Evolutionary conservation across 2,888 invertebrate genomes (phyloP).

Genomic region (Ectropis crepuscularia): DNA sequence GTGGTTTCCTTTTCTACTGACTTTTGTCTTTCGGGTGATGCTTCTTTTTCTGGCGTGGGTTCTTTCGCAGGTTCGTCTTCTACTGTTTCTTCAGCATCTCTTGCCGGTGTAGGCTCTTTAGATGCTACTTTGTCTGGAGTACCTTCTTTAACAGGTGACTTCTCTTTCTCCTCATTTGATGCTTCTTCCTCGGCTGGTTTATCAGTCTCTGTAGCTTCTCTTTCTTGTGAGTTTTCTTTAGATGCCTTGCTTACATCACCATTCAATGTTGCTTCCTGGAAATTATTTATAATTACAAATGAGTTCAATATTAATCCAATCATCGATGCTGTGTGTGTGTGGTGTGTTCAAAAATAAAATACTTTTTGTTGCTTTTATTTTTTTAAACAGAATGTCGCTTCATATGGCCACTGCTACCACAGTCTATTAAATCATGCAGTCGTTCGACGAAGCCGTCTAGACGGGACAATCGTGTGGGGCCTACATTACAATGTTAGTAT

Average conservation of each 20-base stretch:
- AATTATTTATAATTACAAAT: slow-evolving; percentile 2
- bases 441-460: no score
- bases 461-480: no score
- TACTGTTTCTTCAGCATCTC: slow-evolving; percentile 46
- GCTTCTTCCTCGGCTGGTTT: slow-evolving; percentile 48
- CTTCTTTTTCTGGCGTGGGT: slow-evolving; percentile 47
- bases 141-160: slow-evolving; percentile 48
- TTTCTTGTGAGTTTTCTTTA: slow-evolving; percentile 65
- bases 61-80: slow-evolving; percentile 32
- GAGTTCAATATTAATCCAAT: background rate
- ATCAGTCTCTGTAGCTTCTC: slow-evolving; percentile 49
- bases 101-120: slow-evolving; percentile 55
- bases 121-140: slow-evolving; percentile 39
- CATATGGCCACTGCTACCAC: no score
- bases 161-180: slow-evolving; percentile 48
- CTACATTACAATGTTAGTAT: no score
- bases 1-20: slow-evolving; percentile 60
- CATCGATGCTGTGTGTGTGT: no score
- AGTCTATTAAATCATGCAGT: no score
- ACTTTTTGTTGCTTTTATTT: no score
- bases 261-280: slow-evolving; percentile 55
- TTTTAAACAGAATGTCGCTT: no score
- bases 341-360: no score
- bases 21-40: slow-evolving; percentile 56
- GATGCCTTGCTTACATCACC: slow-evolving; percentile 66